These are phyloP conservation scores for Bombus affinis DNA, from an alignment of 1,140 invertebrate species.

Conservation along the genomic window DNA sequence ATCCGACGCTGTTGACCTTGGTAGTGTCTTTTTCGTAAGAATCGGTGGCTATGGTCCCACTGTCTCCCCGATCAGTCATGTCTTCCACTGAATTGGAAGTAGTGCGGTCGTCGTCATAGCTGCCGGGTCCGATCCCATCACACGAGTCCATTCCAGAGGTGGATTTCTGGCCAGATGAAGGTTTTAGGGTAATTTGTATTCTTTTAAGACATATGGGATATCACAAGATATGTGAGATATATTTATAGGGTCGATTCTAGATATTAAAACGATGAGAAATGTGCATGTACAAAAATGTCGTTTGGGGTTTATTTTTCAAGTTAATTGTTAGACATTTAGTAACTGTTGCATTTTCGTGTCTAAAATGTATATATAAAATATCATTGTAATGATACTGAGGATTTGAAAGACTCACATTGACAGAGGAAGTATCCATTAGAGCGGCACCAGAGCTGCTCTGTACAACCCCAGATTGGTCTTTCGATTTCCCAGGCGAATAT, in stretches of 20 bases:
- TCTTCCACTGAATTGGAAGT: conserved; percentile 53
- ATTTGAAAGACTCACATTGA: conserved; percentile 62
- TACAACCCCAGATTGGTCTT: conserved; percentile 76
- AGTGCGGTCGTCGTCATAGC: conserved; percentile 59
- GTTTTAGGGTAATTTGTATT: not conserved
- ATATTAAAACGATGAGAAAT: too few species aligned
- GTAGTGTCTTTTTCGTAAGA: conserved; percentile 22
- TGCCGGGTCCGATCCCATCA: conserved; percentile 52
- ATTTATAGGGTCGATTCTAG: too few species aligned
- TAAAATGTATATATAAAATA: too few species aligned
- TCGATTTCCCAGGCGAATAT: conserved; percentile 78
- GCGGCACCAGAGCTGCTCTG: conserved; percentile 80
- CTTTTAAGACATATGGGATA: not conserved
- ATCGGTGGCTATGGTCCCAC: not conserved
- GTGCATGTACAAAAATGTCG: too few species aligned
- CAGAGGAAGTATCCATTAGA: conserved; percentile 76
- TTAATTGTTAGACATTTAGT: too few species aligned
- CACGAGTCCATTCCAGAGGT: conserved; percentile 61
- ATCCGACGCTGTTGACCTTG: conserved; percentile 31
- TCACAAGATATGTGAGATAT: too few species aligned
- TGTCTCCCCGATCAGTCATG: conserved; percentile 6
- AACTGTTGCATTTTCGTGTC: too few species aligned
- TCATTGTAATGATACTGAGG: too few species aligned
- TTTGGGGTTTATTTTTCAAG: too few species aligned
- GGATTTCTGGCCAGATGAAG: conserved; percentile 53